Percentiles rank a stretch among this genome's conserved stretches.
Evolutionary conservation across 2,888 invertebrate genomes (phyloP).

Genomic region (Campopleginae sp.): DNA sequence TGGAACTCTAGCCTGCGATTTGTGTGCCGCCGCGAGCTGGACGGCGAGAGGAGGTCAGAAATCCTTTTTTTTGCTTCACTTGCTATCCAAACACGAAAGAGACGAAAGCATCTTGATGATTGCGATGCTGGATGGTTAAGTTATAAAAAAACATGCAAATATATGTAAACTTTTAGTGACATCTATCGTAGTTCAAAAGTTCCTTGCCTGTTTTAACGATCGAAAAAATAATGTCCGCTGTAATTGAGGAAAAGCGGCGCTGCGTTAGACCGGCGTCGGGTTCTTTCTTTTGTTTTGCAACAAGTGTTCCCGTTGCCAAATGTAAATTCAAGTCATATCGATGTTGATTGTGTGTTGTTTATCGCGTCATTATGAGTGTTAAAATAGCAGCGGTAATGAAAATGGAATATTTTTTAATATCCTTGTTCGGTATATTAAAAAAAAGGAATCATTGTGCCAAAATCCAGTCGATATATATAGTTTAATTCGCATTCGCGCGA

Average conservation of each 20-base stretch:
- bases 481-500: too few species aligned
- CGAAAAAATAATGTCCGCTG: background rate
- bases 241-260: slow-evolving; percentile 22
- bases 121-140: background rate
- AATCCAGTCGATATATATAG: too few species aligned
- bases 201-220: slow-evolving; percentile 10
- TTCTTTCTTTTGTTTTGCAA: slow-evolving; percentile 26
- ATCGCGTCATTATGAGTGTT: background rate
- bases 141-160: background rate
- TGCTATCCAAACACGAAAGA: too few species aligned
- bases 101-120: background rate
- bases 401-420: background rate
- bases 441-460: too few species aligned
- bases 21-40: background rate
- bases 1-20: background rate
- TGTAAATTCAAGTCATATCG: too few species aligned
- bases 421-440: too few species aligned
- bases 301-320: slow-evolving; percentile 23
- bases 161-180: too few species aligned
- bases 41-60: too few species aligned
- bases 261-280: slow-evolving; percentile 5
- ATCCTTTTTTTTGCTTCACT: too few species aligned
- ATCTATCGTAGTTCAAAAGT: too few species aligned
- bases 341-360: background rate
- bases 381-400: background rate